phyloP scores from a whole-genome alignment of 1,140 invertebrate genomes.

The Ylistrum balloti region DNA sequence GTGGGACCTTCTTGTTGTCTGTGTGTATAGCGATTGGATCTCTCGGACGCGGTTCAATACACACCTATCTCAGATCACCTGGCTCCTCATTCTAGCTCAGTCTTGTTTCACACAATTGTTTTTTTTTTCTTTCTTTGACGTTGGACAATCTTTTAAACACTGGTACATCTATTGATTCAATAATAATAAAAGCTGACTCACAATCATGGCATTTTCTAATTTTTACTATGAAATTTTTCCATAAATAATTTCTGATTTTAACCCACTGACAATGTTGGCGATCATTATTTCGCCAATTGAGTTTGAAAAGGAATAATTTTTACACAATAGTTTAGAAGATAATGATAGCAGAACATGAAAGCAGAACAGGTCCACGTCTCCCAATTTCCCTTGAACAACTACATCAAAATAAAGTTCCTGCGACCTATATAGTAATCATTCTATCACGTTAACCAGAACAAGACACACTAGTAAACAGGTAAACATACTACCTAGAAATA shows the following conservation, averaged over 20 bases:
- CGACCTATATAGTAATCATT: no score
- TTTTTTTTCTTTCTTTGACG: background rate
- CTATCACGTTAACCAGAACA: background rate
- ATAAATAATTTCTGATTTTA: background rate
- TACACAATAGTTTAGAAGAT: background rate
- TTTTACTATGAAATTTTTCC: slow-evolving; percentile 17
- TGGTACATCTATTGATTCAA: background rate
- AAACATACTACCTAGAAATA: background rate
- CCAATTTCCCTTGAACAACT: background rate
- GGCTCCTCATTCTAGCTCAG: background rate
- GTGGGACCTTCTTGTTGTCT: slow-evolving; percentile 1
- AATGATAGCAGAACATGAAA: background rate
- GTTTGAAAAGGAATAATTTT: background rate
- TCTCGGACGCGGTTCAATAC: slow-evolving; percentile 23
- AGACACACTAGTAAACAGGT: slow-evolving; percentile 7
- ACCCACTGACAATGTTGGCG: background rate
- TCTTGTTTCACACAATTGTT: slow-evolving; percentile 34
- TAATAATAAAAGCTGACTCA: slow-evolving; percentile 24
- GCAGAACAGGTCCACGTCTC: background rate
- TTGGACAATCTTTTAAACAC: background rate
- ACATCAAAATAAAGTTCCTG: background rate
- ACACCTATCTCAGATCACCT: background rate
- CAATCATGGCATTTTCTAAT: background rate
- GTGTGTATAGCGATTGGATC: slow-evolving; percentile 20
- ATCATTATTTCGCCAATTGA: background rate